Conservation (phyloP, 2,797 vertebrate species). For the Lutjanus argentimaculatus region DNA sequence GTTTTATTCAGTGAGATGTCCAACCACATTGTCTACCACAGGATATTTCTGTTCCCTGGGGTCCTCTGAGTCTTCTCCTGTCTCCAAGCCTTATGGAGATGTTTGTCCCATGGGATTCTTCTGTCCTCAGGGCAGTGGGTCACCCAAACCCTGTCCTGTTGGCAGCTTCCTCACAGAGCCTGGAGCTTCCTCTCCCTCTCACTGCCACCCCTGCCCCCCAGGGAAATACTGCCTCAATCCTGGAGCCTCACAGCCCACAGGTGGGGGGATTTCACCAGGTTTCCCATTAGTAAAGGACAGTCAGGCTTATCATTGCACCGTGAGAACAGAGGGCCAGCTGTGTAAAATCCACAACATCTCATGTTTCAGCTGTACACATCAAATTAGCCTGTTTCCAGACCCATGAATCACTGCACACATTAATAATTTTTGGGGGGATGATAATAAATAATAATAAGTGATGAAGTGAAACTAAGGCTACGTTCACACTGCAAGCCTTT, state of each 20-base stretch:
- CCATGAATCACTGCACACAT: background rate
- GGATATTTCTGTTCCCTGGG: slow-evolving; percentile 85
- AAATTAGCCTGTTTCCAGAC: background rate
- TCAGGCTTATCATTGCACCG: background rate
- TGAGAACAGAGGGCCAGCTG: background rate
- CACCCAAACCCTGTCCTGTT: slow-evolving; percentile 89
- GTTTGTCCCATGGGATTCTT: slow-evolving; percentile 92
- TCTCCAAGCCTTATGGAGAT: slow-evolving; percentile 87
- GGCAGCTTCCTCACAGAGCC: slow-evolving; percentile 87
- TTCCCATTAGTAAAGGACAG: slow-evolving; percentile 7
- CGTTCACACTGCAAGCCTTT: too few relatives aligned
- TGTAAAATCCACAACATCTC: slow-evolving; percentile 5
- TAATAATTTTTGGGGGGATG: background rate
- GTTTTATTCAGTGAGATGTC: slow-evolving; percentile 37
- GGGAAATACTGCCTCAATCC: slow-evolving; percentile 87
- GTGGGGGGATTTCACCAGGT: slow-evolving; percentile 64
- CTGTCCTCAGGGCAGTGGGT: slow-evolving; percentile 88
- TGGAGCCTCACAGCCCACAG: slow-evolving; percentile 82
- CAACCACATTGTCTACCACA: slow-evolving; percentile 58
- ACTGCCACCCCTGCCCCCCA: slow-evolving; percentile 89
- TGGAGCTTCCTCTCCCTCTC: slow-evolving; percentile 82
- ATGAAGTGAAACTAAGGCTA: background rate
- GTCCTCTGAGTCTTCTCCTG: slow-evolving; percentile 80
- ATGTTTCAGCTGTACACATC: slow-evolving; percentile 15
- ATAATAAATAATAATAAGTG: background rate